Evolutionary conservation across 2,888 invertebrate species (phyloP), one percentile per base, ranked within the genome.

Genomic region (Alcis repandata): DNA sequence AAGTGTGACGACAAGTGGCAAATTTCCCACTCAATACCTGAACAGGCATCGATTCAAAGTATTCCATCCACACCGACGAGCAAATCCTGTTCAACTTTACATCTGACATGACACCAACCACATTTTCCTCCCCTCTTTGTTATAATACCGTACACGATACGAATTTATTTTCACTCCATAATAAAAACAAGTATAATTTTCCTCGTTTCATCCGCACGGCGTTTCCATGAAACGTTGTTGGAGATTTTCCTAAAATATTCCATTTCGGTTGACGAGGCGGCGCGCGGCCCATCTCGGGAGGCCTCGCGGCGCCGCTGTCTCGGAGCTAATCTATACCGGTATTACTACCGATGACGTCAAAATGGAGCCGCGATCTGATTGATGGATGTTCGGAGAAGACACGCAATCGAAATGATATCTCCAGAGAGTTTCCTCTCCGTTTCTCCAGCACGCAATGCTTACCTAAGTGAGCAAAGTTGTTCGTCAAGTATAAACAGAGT

Each of bases 151-250:
- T 32, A 11, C 33, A 33, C 19, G 51, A 36, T 36, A 33, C 33
- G 19, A 51, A 51, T 51, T 48, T 51, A 51, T 33, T 51, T 51
- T 19, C 7, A 51, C 36, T 51, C 33, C 15, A 19, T 49, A 17
- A 49, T 49, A 49, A 49, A 49, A 33, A 49, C 17, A 49, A 10
- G 33, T 49, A 49, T 49, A 1, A 51, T 51, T 51, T 48, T 51
- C 36, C 33, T 36, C 13, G n/a, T 51, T 51, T 19, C 10, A 20
- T n/a, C 20, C 36, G 20, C 51, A 17, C 33, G 19, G 19, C 20
- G 51, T 36, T 36, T 17, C 17, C 20, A 3, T 36, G 11, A 19
- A 15, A 6, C 20, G 15, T 15, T 51, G 33, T 33, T 19, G 10
- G 19, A 36, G 17, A 19, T 36, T 19, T 33, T 33, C 13, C 17